phyloP scores from a whole-genome alignment of 2,797 vertebrate genomes.

The Bryconaethiops microstoma region DNA sequence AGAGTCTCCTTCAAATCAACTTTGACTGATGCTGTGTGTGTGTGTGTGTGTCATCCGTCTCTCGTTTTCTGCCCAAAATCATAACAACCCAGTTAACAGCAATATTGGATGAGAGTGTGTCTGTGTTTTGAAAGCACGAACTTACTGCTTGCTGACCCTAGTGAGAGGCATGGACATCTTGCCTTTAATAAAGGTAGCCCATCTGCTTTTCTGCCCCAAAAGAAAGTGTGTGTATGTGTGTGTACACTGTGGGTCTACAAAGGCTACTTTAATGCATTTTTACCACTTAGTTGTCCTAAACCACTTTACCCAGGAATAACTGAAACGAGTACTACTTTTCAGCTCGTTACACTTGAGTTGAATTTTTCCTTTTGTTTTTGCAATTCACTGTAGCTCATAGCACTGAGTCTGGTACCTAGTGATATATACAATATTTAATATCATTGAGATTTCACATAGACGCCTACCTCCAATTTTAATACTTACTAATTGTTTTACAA shows the following conservation, averaged over 20 bases:
- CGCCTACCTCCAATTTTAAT: slow-evolving; percentile 31
- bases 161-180: neutral
- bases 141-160: neutral
- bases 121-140: neutral
- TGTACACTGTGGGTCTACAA: slow-evolving; percentile 33
- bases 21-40: neutral
- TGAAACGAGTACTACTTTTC: slow-evolving; percentile 41
- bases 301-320: slow-evolving; percentile 39
- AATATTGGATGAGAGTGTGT: neutral
- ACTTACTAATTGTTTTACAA: slow-evolving; percentile 46
- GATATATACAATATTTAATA: slow-evolving; percentile 67
- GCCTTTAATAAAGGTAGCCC: neutral
- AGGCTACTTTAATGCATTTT: slow-evolving; percentile 24
- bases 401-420: slow-evolving; percentile 73
- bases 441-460: slow-evolving; percentile 45
- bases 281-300: slow-evolving; percentile 23
- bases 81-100: neutral
- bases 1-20: neutral
- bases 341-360: slow-evolving; percentile 48
- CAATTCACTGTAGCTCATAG: slow-evolving; percentile 74
- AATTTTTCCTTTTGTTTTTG: slow-evolving; percentile 66
- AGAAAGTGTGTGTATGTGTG: slow-evolving; percentile 3
- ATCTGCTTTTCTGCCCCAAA: neutral
- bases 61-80: neutral
- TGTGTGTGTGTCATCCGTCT: neutral